phyloP scores from a whole-genome alignment of 1,140 invertebrate species.

The Diorhabda carinulata region DNA sequence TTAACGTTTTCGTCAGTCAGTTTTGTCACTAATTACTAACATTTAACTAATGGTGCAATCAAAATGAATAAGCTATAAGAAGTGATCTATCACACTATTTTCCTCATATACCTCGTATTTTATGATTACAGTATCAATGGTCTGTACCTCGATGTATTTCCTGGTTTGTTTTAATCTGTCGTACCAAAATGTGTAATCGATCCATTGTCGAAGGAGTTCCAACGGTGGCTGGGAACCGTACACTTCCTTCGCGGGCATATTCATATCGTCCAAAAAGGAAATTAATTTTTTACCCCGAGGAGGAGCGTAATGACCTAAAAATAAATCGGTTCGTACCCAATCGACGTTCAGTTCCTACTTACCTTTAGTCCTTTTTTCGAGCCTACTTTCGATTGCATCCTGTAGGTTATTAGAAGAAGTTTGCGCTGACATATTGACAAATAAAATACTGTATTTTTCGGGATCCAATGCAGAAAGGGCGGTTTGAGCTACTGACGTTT shows the following conservation, averaged over 20 bases:
- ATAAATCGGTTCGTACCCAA: background rate
- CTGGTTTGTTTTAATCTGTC: slow-evolving; percentile 67
- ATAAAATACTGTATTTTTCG: slow-evolving; percentile 61
- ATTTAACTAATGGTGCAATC: too few relatives aligned
- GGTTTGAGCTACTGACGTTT: slow-evolving; percentile 70
- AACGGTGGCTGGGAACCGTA: slow-evolving; percentile 83
- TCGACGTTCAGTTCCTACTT: background rate
- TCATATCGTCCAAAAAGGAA: slow-evolving; percentile 84
- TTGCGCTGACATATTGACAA: slow-evolving; percentile 82
- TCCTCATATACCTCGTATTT: too few relatives aligned
- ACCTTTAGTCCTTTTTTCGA: slow-evolving; percentile 79
- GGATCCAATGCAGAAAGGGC: slow-evolving; percentile 61
- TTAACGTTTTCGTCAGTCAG: background rate
- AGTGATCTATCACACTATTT: too few relatives aligned
- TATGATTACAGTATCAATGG: too few relatives aligned
- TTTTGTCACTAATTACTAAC: background rate
- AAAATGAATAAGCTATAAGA: too few relatives aligned
- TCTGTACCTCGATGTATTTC: slow-evolving; percentile 62
- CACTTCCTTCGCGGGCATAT: slow-evolving; percentile 83
- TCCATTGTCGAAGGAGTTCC: slow-evolving; percentile 78
- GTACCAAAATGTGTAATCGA: slow-evolving; percentile 87
- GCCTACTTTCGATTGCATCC: slow-evolving; percentile 51
- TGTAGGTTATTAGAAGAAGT: slow-evolving; percentile 74
- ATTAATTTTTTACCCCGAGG: slow-evolving; percentile 73
- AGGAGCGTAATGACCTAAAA: slow-evolving; percentile 64